Evolutionary conservation across 2,113 vertebrate genomes (phyloP).

Genomic region (Callospermophilus lateralis): DNA sequence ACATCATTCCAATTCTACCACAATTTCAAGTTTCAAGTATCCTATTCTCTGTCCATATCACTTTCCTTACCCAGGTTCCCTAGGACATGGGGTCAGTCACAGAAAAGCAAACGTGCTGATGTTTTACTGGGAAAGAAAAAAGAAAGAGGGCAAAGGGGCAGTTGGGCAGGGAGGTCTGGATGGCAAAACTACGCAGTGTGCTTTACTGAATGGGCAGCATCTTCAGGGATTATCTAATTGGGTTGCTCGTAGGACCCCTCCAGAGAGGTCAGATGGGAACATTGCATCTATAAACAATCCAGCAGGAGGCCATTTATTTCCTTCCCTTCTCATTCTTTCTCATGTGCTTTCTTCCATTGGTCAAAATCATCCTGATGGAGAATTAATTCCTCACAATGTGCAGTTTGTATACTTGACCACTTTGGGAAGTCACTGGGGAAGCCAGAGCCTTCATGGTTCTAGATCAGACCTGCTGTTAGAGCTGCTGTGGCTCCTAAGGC

Average conservation of each 20-base stretch:
- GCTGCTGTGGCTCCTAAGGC: neutral
- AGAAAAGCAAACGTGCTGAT: neutral
- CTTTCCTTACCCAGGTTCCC: neutral
- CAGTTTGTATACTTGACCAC: neutral
- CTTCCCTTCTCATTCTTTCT: neutral
- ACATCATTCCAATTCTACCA: neutral
- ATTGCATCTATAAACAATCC: neutral
- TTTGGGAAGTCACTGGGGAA: neutral
- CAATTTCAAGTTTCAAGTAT: constrained; percentile 7
- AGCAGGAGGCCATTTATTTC: neutral
- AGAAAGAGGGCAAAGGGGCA: neutral
- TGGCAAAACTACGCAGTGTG: neutral
- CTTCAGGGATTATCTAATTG: neutral
- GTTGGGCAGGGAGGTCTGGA: neutral
- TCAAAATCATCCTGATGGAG: neutral
- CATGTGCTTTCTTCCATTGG: neutral
- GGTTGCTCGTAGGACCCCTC: neutral
- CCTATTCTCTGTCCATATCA: neutral
- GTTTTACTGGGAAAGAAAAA: neutral
- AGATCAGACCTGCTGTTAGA: neutral
- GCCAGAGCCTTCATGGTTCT: neutral
- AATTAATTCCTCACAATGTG: neutral
- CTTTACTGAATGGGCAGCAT: neutral
- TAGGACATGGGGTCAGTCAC: neutral
- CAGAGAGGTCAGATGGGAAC: neutral